These are phyloP conservation scores for Pelobates cultripes DNA, from an alignment of 2,797 vertebrate species.

Conservation along the genomic window DNA sequence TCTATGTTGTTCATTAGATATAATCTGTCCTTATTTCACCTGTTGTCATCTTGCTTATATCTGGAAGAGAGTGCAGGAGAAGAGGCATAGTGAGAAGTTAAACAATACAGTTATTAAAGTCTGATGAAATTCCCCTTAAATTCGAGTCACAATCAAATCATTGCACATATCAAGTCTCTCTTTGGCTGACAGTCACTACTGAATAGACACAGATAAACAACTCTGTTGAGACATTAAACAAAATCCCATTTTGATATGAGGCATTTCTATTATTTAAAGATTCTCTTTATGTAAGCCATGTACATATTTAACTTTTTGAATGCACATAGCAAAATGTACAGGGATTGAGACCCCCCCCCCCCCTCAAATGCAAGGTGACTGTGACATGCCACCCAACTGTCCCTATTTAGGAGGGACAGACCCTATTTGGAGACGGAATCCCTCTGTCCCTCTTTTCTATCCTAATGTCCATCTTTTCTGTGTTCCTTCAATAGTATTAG, in stretches of 20 bases:
- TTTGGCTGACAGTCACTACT: not conserved
- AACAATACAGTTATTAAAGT: not conserved
- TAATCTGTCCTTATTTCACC: not conserved
- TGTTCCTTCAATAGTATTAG: too few relatives aligned
- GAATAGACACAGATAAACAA: constrained; percentile 14
- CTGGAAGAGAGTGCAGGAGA: not conserved
- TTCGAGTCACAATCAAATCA: not conserved
- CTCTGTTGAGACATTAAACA: not conserved
- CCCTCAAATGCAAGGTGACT: too few relatives aligned
- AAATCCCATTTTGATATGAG: constrained; percentile 4
- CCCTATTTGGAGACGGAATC: too few relatives aligned
- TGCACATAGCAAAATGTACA: too few relatives aligned
- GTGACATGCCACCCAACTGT: too few relatives aligned
- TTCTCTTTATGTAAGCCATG: not conserved
- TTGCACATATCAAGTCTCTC: too few relatives aligned
- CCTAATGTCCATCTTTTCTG: too few relatives aligned
- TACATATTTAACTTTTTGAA: not conserved
- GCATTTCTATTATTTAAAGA: constrained; percentile 24
- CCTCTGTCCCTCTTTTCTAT: too few relatives aligned
- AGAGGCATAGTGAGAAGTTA: not conserved
- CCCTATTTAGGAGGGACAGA: too few relatives aligned
- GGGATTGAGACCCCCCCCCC: too few relatives aligned
- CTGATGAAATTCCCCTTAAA: not conserved
- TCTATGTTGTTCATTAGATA: not conserved
- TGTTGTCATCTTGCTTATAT: not conserved